These are phyloP conservation scores for Cerceris ruficornis DNA, from an alignment of 2,888 invertebrate species.

Conservation along the genomic window DNA sequence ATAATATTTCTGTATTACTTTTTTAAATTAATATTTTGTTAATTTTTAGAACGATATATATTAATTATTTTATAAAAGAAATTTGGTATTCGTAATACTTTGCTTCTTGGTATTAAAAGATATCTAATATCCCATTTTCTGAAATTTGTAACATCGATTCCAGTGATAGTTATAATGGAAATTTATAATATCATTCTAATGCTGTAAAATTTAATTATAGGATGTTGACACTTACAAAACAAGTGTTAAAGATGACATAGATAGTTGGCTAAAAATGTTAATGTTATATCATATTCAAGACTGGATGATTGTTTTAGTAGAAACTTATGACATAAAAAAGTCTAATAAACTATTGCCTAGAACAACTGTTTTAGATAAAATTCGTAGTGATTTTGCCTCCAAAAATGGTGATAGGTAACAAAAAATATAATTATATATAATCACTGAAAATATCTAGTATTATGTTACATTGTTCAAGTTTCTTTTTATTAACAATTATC, in stretches of 20 bases:
- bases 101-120: too few relatives aligned
- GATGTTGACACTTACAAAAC: conserved; percentile 96
- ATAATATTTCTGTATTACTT: conserved; percentile 1
- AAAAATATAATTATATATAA: conserved; percentile 3
- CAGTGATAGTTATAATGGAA: too few relatives aligned
- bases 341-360: conserved; percentile 95
- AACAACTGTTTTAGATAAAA: conserved; percentile 96
- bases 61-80: too few relatives aligned
- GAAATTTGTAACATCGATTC: too few relatives aligned
- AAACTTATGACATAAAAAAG: conserved; percentile 95
- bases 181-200: background rate
- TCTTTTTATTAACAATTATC: background rate
- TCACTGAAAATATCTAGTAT: background rate
- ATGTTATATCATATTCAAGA: conserved; percentile 90
- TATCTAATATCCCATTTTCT: too few relatives aligned
- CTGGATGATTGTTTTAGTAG: conserved; percentile 97
- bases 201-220: conserved; percentile 82
- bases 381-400: conserved; percentile 95
- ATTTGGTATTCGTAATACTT: too few relatives aligned
- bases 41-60: background rate
- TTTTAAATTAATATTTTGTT: background rate
- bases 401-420: conserved; percentile 89
- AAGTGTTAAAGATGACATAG: conserved; percentile 93
- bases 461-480: background rate
- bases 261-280: conserved; percentile 92